Evolutionary conservation across 2,888 invertebrate genomes (phyloP), one percentile per base, ranked within the genome.

Genomic region (Rhagium mordax): DNA sequence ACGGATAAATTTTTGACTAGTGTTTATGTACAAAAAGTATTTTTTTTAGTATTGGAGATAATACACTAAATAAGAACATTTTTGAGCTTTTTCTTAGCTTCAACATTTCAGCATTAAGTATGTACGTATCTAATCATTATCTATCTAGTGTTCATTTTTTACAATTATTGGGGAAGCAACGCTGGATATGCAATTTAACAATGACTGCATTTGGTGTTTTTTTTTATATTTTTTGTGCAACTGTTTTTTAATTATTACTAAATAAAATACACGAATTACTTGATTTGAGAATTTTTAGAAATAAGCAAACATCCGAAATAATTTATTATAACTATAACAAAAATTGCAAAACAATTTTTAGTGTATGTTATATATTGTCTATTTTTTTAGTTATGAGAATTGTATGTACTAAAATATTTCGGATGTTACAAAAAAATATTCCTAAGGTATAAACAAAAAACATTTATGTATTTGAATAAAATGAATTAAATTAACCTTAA

Each of bases 121-220:
- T 70, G 69, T 70, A 61, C 29, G 69, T 70, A 70, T 29, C 18
- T 70, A 61, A 68, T 68, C 21, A 59, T 29, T 18, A 33, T 53
- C 21, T 51, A 49, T 27, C 5, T n/a, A 55, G n/a, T 65, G 33
- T 49, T 51, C 24, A 13, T 24, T 65, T 65, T 66, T 53, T 41
- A 67, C 24, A 13, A 1, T 70, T 66, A 33, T 48, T 33, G 13
- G 29, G 51, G 47, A 57, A 66, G 20, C 48, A 55, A 51, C 27
- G 62, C 57, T 55, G 61, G 49, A 57, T 70, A 61, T 61, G 67
- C 59, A 60, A 68, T 75, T 71, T 75, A 78, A 76, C 70, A 71
- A 75, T 51, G 70, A 71, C 71, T 72, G 71, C 65, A 61, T 55
- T 73, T 74, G 74, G 33, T 68, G 72, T 59, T 59, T 82, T 85